Base-by-base conservation (phyloP, 2,888 invertebrate species). In the Arctia plantaginis region DNA sequence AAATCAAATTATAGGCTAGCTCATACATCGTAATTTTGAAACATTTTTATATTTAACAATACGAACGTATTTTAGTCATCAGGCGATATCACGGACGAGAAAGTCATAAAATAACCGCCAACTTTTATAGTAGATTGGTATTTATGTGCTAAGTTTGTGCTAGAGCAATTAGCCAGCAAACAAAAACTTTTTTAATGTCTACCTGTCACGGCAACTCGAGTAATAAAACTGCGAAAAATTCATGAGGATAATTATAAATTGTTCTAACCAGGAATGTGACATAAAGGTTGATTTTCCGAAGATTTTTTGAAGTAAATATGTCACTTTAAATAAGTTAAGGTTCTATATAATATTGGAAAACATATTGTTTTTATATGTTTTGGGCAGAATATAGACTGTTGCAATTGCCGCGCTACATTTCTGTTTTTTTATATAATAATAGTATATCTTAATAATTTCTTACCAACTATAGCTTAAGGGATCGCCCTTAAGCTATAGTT, bases 71-170 rank as follows among this genome's bases (percentile, higher is more conserved):
- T 66, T 74, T 73, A 67, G 69, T 62, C 69, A 51, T 71, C 75
- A 71, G 44, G 68, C 77, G 62, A 71, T 80, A 74, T 78, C 64
- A 75, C 72, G 72, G 71, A 55, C 30, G 41, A 71, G 74, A 74
- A 78, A 68, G 67, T 66, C 41, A 70, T 77, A 76, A 78, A 78
- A 78, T 77, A 77, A 66, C 73, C 71, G 12, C 75, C 41, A 84
- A 85, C 82, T 84, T 84, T 76, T 79, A 78, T 76, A 80, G 77
- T 81, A 81, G 47, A 76, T 47, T 41, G 66, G 51, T 85, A 80
- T 85, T 85, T 82, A 85, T 84, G 85, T 74, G 77, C 39, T 72
- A 83, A 85, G 84, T 83, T 83, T 69, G 71, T 62, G 69, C 27
- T 72, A 69, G 69, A 77, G 81, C 77, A 82, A 83, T 85, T 83